Base-by-base conservation (phyloP, 2,888 invertebrate genomes). In the Smittia sp. region DNA sequence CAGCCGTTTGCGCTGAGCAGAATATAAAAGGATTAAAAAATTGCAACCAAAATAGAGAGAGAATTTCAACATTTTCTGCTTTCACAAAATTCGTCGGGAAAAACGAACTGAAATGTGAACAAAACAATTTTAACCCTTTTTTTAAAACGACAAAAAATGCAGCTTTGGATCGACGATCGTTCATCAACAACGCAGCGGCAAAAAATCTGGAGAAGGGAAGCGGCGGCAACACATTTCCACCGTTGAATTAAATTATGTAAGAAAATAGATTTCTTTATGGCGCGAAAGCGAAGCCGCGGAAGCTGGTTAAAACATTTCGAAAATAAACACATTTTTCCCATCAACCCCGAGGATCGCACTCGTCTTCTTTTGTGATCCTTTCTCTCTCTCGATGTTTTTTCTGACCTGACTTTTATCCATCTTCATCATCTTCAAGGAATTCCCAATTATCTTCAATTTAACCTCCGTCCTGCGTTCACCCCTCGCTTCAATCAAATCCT, bases 11-110 rank as follows among this genome's bases (percentile, higher is more conserved):
- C 62, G 18, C n/a, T 18, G 15, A 22, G 24, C 27, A 63, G 6
- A 15, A 68, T 24, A 68, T 66, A 68, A 68, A 68, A 68, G 68
- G 68, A 68, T 68, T 68, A 68, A 68, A 68, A 68, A 68, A 68
- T 68, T 68, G 68, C 68, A 68, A 68, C 46, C 68, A 68, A 68
- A 68, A 68, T 39, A 66, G 38, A 27, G 41, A 67, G 18, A 15
- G 54, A 24, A 15, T 58, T 9, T 66, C 39, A 68, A 24, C 24
- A 52, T 46, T 46, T 68, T 22, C 32, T 32, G 9, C 9, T 32
- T 32, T 32, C 9, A 32, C 32, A 32, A 32, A 32, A 32, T 6
- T 32, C 32, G 32, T 52, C 68, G n/a, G 68, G 25, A 32, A 66
- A 66, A 66, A 66, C 11, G 6, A 18, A 1, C 15, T 32, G 7